A percentile compares a stretch with the other conserved stretches of the same genome.
Conservation (phyloP, 2,888 invertebrate species). For the Brachycybe producta region DNA sequence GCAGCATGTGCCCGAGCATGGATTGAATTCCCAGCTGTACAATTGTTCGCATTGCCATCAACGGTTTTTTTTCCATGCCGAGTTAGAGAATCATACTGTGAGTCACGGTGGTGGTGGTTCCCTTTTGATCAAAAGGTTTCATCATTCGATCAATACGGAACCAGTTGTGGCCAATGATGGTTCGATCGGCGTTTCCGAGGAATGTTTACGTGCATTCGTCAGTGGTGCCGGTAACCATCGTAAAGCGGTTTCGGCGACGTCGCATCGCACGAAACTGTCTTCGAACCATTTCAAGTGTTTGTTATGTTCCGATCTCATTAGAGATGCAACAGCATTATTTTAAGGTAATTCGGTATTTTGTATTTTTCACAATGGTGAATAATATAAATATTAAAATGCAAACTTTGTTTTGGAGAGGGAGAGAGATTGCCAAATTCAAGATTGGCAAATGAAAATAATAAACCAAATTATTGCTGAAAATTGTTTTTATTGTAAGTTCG, state of each 20-base stretch:
- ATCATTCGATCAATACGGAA: background rate
- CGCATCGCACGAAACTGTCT: constrained; percentile 17
- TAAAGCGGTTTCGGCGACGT: no score
- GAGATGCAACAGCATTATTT: constrained; percentile 32
- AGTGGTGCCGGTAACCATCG: constrained; percentile 27
- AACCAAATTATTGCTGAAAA: no score
- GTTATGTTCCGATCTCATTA: constrained; percentile 27
- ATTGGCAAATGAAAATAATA: no score
- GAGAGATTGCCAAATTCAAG: no score
- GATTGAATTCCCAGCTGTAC: constrained; percentile 64
- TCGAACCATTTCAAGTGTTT: constrained; percentile 27
- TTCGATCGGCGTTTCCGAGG: constrained; percentile 16
- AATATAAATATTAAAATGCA: no score
- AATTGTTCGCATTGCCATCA: constrained; percentile 70
- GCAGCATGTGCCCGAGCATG: constrained; percentile 70
- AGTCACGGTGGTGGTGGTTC: constrained; percentile 21
- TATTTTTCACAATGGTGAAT: no score
- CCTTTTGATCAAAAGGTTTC: constrained; percentile 7
- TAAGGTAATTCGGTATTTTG: constrained; percentile 26
- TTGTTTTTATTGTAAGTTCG: no score
- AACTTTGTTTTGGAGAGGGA: no score
- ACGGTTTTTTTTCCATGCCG: constrained; percentile 81
- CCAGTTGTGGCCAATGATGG: background rate
- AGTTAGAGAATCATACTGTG: constrained; percentile 66
- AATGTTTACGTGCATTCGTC: constrained; percentile 30